These are phyloP conservation scores for Oryzias sinensis DNA, from an alignment of 2,797 vertebrate species.

Conservation along the genomic window DNA sequence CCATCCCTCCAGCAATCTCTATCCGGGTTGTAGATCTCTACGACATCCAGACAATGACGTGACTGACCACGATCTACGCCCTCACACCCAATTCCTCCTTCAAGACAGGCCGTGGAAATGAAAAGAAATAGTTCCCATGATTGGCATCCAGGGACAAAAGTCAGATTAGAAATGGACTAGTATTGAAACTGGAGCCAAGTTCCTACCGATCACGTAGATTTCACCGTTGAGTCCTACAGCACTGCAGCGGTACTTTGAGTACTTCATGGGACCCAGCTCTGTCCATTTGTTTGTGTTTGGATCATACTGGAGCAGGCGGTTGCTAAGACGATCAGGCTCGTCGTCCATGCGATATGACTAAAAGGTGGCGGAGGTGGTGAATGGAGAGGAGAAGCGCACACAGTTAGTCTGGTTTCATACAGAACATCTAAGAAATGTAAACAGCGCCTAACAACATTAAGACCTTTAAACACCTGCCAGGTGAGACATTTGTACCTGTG, in stretches of 20 bases:
- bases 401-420: constrained; percentile 6
- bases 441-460: too few relatives aligned
- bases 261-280: constrained; percentile 88
- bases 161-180: too few relatives aligned
- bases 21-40: constrained; percentile 96
- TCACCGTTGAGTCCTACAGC: constrained; percentile 85
- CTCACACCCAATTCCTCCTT: constrained; percentile 95
- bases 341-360: constrained; percentile 88
- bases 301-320: constrained; percentile 88
- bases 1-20: constrained; percentile 93
- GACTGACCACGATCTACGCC: constrained; percentile 90
- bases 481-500: constrained; percentile 82
- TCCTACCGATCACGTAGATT: constrained; percentile 94
- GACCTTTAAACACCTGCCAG: too few relatives aligned
- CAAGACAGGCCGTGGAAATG: constrained; percentile 19
- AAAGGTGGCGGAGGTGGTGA: constrained; percentile 12
- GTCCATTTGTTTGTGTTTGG: constrained; percentile 89
- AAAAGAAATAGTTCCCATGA: background rate
- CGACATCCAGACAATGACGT: constrained; percentile 88
- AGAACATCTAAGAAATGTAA: background rate
- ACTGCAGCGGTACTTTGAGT: constrained; percentile 94
- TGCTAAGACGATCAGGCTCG: constrained; percentile 94
- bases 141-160: too few relatives aligned
- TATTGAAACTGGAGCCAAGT: background rate
- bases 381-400: constrained; percentile 61